Conservation (phyloP, 2,797 vertebrate species). For the Sebastes nivosus region DNA sequence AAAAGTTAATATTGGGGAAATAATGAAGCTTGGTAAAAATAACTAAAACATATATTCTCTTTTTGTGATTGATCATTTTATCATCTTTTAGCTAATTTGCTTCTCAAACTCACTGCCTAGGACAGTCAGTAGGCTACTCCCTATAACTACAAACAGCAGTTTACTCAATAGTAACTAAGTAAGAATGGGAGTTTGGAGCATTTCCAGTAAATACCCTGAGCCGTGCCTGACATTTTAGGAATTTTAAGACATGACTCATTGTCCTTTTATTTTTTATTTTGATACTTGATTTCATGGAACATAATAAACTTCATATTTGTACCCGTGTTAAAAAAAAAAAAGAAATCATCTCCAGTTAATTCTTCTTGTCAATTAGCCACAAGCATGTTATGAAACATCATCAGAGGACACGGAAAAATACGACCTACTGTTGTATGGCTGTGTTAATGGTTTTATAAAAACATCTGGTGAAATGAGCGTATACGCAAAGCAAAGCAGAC, state of each 20-base stretch:
- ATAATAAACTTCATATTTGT: background rate
- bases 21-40: background rate
- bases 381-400: background rate
- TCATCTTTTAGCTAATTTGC: background rate
- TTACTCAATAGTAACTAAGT: background rate
- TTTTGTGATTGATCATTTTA: background rate
- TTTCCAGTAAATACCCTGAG: background rate
- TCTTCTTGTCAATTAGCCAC: background rate
- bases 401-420: background rate
- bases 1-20: background rate
- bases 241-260: background rate
- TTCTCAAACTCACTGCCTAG: background rate
- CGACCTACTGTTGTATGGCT: background rate
- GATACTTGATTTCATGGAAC: background rate
- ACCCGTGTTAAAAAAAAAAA: background rate
- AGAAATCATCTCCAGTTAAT: fast-evolving
- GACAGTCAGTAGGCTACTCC: background rate
- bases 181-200: background rate
- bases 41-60: too few species aligned
- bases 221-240: background rate
- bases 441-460: background rate
- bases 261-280: background rate
- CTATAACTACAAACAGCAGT: background rate
- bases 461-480: background rate
- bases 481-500: background rate